These are phyloP conservation scores for Alloscopus bannaensis DNA, from an alignment of 2,888 invertebrate genomes.

Conservation along the genomic window DNA sequence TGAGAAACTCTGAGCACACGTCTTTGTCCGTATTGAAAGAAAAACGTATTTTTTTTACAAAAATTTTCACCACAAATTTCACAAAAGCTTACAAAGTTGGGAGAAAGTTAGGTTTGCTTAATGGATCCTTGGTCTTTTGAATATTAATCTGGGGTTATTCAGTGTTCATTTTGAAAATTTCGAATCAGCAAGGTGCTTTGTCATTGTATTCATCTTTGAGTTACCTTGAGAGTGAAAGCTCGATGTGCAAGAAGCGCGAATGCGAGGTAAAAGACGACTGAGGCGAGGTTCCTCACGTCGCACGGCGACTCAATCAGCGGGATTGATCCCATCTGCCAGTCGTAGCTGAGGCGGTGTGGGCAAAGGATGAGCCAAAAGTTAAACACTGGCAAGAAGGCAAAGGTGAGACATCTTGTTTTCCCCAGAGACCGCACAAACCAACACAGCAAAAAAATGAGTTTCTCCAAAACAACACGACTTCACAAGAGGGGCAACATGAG, in stretches of 20 bases:
- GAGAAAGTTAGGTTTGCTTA: no score
- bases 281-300: constrained; percentile 85
- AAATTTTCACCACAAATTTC: no score
- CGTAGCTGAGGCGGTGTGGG: constrained; percentile 87
- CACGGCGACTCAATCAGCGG: constrained; percentile 82
- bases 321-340: constrained; percentile 95
- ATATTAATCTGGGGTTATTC: no score
- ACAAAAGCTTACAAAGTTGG: no score
- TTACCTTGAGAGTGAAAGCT: constrained; percentile 63
- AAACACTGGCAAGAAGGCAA: constrained; percentile 87
- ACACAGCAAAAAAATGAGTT: not conserved
- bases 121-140: no score
- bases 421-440: not conserved
- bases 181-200: constrained; percentile 1
- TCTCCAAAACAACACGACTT: not conserved
- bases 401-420: constrained; percentile 85
- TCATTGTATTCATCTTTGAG: constrained; percentile 15
- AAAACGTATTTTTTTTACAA: no score
- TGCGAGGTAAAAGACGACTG: constrained; percentile 82
- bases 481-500: no score
- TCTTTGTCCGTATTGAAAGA: no score
- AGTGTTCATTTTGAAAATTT: no score
- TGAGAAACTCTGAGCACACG: no score
- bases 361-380: constrained; percentile 89
- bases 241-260: constrained; percentile 79